Percentiles rank a stretch among this genome's conserved stretches.
These are phyloP conservation scores for Aphidius ervi DNA, from an alignment of 1,140 invertebrate genomes.

Conservation along the genomic window DNA sequence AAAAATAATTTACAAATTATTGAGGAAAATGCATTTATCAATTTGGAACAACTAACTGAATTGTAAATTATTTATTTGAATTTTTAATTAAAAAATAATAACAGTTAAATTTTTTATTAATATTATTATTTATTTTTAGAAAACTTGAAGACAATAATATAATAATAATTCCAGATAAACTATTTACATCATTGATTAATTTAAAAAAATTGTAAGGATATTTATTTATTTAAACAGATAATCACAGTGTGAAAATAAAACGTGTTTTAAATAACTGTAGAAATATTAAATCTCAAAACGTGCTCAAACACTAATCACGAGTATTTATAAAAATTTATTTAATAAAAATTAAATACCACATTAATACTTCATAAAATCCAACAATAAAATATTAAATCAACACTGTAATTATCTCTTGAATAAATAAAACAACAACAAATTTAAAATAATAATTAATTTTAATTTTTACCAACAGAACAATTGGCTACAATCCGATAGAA, in stretches of 20 bases:
- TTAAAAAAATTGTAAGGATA: slow-evolving; percentile 40
- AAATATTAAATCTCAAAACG: slow-evolving; percentile 20
- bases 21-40: slow-evolving; percentile 47
- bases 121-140: slow-evolving; percentile 35
- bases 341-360: background rate
- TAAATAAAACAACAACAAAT: background rate
- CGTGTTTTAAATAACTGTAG: too few relatives aligned
- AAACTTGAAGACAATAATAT: slow-evolving; percentile 47
- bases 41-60: slow-evolving; percentile 49
- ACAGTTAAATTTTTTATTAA: background rate
- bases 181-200: slow-evolving; percentile 39
- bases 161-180: slow-evolving; percentile 26
- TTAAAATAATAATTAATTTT: background rate
- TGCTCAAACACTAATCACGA: slow-evolving; percentile 27
- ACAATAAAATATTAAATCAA: slow-evolving; percentile 1
- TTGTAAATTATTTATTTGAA: slow-evolving; percentile 49
- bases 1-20: slow-evolving; percentile 50
- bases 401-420: slow-evolving; percentile 3
- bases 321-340: slow-evolving; percentile 24
- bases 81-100: background rate
- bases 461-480: slow-evolving; percentile 31
- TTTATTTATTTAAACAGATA: slow-evolving; percentile 10
- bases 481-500: slow-evolving; percentile 40
- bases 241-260: background rate
- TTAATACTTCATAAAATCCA: background rate